Conservation (phyloP, 2,888 invertebrate species). For the Rotaria magnacalcarata region DNA sequence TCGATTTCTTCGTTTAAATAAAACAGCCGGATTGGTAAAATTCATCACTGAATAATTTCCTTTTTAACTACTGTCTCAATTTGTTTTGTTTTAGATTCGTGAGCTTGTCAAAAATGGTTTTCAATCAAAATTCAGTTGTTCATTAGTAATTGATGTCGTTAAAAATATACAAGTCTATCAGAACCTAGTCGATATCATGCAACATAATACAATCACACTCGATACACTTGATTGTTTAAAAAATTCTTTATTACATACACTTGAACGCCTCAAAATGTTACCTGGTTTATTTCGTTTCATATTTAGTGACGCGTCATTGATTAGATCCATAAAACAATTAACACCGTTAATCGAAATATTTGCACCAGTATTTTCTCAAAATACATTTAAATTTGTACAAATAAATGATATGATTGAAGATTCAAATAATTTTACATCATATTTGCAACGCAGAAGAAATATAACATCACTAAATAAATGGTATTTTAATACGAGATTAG, state of each 20-base stretch:
- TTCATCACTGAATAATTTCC: neutral
- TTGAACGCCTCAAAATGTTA: constrained; percentile 10
- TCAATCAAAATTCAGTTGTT: constrained; percentile 32
- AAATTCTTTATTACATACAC: neutral
- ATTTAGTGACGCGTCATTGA: neutral
- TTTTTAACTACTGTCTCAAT: neutral
- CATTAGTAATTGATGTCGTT: constrained; percentile 20
- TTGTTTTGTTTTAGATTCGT: neutral
- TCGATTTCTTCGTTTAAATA: constrained; percentile 7
- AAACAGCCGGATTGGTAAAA: neutral
- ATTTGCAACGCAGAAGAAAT: neutral
- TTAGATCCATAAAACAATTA: neutral
- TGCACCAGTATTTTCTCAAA: neutral
- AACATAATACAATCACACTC: constrained; percentile 1
- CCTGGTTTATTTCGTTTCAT: constrained; percentile 27
- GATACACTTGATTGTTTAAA: constrained; percentile 31
- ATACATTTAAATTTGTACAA: constrained; percentile 8
- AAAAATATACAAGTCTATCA: constrained; percentile 32
- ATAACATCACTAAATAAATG: neutral
- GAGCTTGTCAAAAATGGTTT: constrained; percentile 16
- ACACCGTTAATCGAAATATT: constrained; percentile 14
- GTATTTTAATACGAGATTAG: constrained; percentile 24
- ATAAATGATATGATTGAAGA: constrained; percentile 31
- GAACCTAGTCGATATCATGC: neutral
- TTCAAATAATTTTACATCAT: constrained; percentile 1